Evolutionary conservation across 2,113 vertebrate genomes (phyloP), one percentile per base, ranked within the genome.

Genomic region (Semnopithecus entellus): DNA sequence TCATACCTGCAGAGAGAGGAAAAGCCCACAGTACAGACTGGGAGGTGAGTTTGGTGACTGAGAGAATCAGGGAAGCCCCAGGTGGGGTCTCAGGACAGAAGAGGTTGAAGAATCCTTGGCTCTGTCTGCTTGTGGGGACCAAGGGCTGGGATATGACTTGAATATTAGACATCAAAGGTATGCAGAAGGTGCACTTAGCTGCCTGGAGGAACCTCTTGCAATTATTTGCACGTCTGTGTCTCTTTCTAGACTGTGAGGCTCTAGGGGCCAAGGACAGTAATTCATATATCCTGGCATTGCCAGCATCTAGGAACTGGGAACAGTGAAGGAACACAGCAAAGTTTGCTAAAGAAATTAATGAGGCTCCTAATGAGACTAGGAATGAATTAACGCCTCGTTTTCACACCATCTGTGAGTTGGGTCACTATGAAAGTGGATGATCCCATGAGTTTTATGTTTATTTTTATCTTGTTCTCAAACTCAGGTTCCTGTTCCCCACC

Each of bases 391-490:
- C 57, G 9, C 38, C 66, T 35, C 12, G 0, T 75, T 95, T 96
- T 73, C 43, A 80, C 64, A 17, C 14, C 43, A 59, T 12, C 66
- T 76, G 35, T 75, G 73, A 86, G 72, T 9, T 66, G 14, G 50
- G 73, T 92, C 57, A 68, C 13, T 72, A 73, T 3, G 43, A 35
- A 78, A 14, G 8, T 55, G 30, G 50, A 20, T 40, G 88, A 87
- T 13, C 27, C 35, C 22, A 43, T 23, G 30, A 64, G 4, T 35
- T 48, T 52, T 57, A 4, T 52, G 30, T 40, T 61, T 48, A 25
- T 80, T 59, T 93, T 91, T 64, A 52, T 45, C 52, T 84, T 88
- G 45, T 55, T 91, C 38, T 96, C 72, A 84, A 82, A 87, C 76
- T 59, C 73, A 50, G 35, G 8, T 81, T 93, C 66, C 32, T 92